Evolutionary conservation across 2,113 vertebrate species (phyloP), one percentile per base, ranked within the genome.

Genomic region (Ptyas mucosa): DNA sequence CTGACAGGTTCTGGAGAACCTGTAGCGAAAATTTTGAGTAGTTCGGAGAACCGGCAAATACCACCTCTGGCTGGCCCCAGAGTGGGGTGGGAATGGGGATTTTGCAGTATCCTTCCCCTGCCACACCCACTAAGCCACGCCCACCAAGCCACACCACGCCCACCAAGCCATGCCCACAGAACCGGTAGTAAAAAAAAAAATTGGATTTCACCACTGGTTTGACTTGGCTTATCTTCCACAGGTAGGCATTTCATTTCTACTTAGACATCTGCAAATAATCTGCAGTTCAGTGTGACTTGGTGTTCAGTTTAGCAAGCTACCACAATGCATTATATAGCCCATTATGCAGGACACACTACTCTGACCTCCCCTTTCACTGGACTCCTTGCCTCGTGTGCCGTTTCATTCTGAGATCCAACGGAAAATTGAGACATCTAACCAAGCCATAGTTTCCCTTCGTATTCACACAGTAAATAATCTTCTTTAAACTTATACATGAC

Each of bases 401-500:
- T 75, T 81, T 85, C 51, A 54, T 24, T 26, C 29, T 55, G 64
- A 85, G 12, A 52, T 43, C 11, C 90, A 55, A 55, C 93, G 26
- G 88, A 75, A 89, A 49, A 90, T 69, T 90, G 15, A 90, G 26
- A 86, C 91, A 91, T 94, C 94, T 61, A 85, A 92, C 91, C 89
- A 95, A 92, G 94, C 85, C 92, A 94, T 91, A 87, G 88, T 93
- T 95, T 90, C 90, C 95, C 81, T 93, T 96, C 95, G 91, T 91
- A 93, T 0, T 75, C 89, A 93, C 85, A 87, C 57, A 94, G 94
- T 87, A 52, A 96, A 95, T 96, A 94, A 95, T 94, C 55, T 94
- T 93, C 96, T 96, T 94, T 94, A 95, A 54, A 96, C 61, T 96
- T 94, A 54, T 91, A 96, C 90, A 88, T 91, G 94, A 94, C 89